Evolutionary conservation across 2,888 invertebrate species (phyloP).

Genomic region (Eupithecia exiguata): DNA sequence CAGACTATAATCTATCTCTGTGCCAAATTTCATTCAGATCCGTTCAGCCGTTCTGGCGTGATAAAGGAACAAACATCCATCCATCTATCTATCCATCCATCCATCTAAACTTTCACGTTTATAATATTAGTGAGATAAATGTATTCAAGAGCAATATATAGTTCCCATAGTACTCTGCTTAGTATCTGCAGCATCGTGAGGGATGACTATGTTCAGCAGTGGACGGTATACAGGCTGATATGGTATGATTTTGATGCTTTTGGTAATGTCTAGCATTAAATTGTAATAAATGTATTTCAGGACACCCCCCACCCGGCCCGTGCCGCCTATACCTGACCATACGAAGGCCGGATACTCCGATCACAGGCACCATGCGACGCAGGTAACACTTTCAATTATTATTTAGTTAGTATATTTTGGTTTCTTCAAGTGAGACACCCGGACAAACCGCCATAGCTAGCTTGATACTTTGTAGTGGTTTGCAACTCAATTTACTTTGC

Average conservation of each 20-base stretch:
- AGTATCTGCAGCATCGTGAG: too few species aligned
- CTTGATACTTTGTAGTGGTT: background rate
- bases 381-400: conserved; percentile 49
- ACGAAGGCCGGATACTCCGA: conserved; percentile 65
- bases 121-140: too few species aligned
- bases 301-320: conserved; percentile 69
- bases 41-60: too few species aligned
- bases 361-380: conserved; percentile 65
- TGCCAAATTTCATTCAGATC: too few species aligned
- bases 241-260: background rate
- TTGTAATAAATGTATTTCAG: conserved; percentile 38
- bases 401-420: too few species aligned
- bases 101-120: too few species aligned
- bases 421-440: background rate
- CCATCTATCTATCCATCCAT: too few species aligned
- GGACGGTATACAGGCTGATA: background rate
- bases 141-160: too few species aligned
- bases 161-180: too few species aligned
- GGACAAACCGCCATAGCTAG: background rate
- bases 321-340: conserved; percentile 89
- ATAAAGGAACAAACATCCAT: too few species aligned
- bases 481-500: background rate
- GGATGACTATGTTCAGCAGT: too few species aligned
- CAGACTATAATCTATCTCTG: too few species aligned
- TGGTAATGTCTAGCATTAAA: background rate